phyloP scores from a whole-genome alignment of 2,113 vertebrate species.

The Anguilla japonica region DNA sequence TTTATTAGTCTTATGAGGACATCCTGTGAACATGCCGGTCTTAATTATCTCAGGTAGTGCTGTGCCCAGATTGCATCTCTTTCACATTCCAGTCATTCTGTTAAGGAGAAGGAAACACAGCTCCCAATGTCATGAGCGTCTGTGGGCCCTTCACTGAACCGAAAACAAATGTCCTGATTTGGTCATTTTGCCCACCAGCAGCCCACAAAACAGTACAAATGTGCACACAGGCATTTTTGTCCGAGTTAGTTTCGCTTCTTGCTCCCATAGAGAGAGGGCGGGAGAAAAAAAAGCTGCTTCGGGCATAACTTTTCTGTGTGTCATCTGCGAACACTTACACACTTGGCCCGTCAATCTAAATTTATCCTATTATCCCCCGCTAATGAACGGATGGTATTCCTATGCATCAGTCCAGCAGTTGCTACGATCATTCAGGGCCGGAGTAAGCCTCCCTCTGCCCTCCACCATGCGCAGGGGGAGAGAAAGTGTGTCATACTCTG shows the following conservation, averaged over 20 bases:
- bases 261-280: not conserved
- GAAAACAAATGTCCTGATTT: conserved; percentile 27
- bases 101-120: conserved; percentile 47
- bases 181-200: not conserved
- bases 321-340: conserved; percentile 69
- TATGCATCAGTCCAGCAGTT: conserved; percentile 71
- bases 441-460: not conserved
- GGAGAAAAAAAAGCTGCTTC: conserved; percentile 60
- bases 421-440: conserved; percentile 70
- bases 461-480: conserved; percentile 23
- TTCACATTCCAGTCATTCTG: conserved; percentile 60
- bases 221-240: not conserved
- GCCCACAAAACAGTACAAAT: not conserved
- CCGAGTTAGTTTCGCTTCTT: not conserved
- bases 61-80: not conserved
- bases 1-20: not conserved
- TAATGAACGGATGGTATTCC: conserved; percentile 69
- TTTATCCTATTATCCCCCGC: conserved; percentile 73
- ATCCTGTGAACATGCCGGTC: conserved; percentile 23
- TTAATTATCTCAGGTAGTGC: conserved; percentile 18
- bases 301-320: conserved; percentile 80
- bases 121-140: conserved; percentile 32
- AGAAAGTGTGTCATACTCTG: conserved; percentile 37
- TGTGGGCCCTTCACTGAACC: conserved; percentile 23
- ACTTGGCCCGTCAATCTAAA: conserved; percentile 82